Evolutionary conservation across 1,140 invertebrate genomes (phyloP).

Genomic region (Halyomorpha halys): DNA sequence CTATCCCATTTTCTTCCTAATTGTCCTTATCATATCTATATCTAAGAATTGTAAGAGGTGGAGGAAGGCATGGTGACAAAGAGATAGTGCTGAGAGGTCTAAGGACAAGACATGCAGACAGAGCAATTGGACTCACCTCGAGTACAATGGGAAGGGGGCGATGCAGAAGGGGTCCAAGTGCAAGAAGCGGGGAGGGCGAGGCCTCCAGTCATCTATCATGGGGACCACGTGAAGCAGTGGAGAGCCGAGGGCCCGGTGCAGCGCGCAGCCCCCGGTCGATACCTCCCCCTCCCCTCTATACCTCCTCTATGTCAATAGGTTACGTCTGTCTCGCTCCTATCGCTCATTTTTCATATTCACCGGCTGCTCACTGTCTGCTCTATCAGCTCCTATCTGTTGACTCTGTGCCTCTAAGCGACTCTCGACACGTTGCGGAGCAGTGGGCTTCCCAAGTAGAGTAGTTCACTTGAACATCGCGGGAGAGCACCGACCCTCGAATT

Average conservation of each 20-base stretch:
- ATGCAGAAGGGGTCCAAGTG: constrained; percentile 3
- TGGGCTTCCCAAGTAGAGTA: no score
- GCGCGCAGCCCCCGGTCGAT: background rate
- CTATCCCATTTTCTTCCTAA: no score
- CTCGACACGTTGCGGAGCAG: no score
- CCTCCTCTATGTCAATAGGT: constrained; percentile 3
- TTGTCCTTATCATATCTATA: no score
- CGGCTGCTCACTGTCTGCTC: no score
- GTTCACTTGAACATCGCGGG: no score
- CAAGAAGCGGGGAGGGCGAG: background rate
- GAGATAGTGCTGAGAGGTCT: background rate
- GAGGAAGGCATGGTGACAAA: no score
- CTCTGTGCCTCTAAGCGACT: no score
- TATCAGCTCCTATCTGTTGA: no score
- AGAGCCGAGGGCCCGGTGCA: background rate
- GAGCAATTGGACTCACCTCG: background rate
- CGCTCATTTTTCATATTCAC: no score
- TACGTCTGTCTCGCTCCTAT: background rate
- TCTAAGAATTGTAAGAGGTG: no score
- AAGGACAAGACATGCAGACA: background rate
- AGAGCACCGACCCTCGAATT: no score
- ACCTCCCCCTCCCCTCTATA: background rate
- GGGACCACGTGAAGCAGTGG: constrained; percentile 7
- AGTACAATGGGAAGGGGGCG: background rate
- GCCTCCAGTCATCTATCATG: constrained; percentile 18